Base-by-base conservation (phyloP, 2,888 invertebrate genomes). In the Lucinisca nassula region DNA sequence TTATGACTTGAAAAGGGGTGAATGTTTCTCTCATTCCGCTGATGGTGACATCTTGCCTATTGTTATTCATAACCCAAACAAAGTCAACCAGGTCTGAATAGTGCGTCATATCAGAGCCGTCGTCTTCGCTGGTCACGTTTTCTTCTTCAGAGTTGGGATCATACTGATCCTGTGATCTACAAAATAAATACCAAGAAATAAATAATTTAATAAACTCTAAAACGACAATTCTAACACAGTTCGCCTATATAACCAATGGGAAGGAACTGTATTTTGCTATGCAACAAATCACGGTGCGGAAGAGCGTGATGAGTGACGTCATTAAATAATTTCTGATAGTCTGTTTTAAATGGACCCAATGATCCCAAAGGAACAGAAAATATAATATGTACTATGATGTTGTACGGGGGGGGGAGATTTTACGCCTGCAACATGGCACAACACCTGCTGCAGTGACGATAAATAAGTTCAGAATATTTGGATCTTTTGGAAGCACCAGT, bases 1-100 rank as follows among this genome's bases (percentile, higher is more conserved):
- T 74, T 8, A 40, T 2, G n/a, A 35, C 72, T 74, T 45, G 8
- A 14, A n/a, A 40, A 30, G 74, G 49, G 6, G 74, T 49, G 49
- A 74, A 74, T 0, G 49, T 49, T 45, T 74, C 74, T 45, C 74
- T 74, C 8, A 24, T 32, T n/a, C 67, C 67, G 21, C 67, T 67
- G 2, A 67, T 17, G 21, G 17, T 24, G 14, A 35, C 67, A 45
- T 17, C 17, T 17, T 8, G 45, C 17, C 45, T 17, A 8, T 45
- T 45, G 45, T 45, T 8, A 45, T 17, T 12, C 10, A 17, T 12
- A 45, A 45, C 17, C 45, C 45, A 45, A 17, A 17, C 21, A 35
- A 1, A 6, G 35, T 17, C 35, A 17, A 10, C 67, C 17, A 2
- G 0, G 1, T 67, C 35, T 35, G 2, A 32, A 67, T 14, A 32